phyloP scores from a whole-genome alignment of 1,140 invertebrate species.

The Bradynema listronoti region DNA sequence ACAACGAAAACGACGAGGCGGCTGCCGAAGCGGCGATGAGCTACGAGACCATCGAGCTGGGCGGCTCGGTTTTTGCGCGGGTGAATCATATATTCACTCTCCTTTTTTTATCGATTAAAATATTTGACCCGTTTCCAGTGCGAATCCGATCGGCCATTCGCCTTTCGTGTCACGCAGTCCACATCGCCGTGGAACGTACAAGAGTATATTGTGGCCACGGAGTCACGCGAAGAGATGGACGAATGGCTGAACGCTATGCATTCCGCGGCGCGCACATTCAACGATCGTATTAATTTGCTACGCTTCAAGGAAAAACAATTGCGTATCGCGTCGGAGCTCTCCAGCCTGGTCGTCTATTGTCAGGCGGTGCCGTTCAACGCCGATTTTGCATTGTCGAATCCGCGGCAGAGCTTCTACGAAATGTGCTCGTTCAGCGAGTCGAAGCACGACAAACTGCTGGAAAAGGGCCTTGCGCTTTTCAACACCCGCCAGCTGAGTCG shows the following conservation, averaged over 20 bases:
- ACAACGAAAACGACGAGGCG: constrained; percentile 4
- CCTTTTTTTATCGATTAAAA: neutral
- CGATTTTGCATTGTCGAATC: constrained; percentile 41
- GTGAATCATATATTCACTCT: neutral
- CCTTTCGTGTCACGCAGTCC: constrained; percentile 37
- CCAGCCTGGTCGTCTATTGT: constrained; percentile 50
- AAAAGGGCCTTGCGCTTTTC: constrained; percentile 43
- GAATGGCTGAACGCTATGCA: constrained; percentile 47
- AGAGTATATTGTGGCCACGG: constrained; percentile 46
- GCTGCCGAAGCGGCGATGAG: constrained; percentile 22
- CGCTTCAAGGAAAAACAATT: constrained; percentile 50
- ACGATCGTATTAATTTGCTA: constrained; percentile 42
- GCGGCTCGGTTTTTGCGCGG: constrained; percentile 41
- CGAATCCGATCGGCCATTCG: constrained; percentile 15
- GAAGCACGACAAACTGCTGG: constrained; percentile 54
- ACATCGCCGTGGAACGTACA: constrained; percentile 41
- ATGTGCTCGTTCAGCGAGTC: constrained; percentile 57
- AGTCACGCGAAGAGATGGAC: constrained; percentile 41
- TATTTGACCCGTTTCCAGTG: constrained; percentile 4
- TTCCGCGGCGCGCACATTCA: constrained; percentile 35
- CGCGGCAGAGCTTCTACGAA: constrained; percentile 46
- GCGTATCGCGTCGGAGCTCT: constrained; percentile 52
- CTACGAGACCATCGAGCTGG: constrained; percentile 53
- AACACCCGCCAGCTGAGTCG: constrained; percentile 67
- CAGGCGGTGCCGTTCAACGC: constrained; percentile 57